phyloP scores from a whole-genome alignment of 2,888 invertebrate genomes.

The Atrina japonica region DNA sequence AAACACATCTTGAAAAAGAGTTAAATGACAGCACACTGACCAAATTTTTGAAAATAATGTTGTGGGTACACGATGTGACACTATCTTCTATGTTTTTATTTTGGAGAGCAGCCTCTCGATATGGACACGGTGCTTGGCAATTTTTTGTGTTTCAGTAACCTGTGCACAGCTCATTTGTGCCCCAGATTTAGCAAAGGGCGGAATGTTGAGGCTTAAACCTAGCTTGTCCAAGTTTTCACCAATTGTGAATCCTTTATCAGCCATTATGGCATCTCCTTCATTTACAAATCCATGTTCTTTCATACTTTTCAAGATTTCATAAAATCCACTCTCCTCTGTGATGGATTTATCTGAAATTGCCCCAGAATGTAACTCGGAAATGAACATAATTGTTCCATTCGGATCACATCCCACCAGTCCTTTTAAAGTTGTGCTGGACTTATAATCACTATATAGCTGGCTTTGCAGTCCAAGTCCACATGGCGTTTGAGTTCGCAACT shows the following conservation, averaged over 20 bases:
- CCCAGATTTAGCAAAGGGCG: conserved; percentile 21
- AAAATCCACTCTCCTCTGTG: conserved; percentile 25
- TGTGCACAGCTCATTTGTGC: conserved; percentile 33
- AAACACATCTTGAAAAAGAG: conserved; percentile 29
- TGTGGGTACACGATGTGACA: conserved; percentile 6
- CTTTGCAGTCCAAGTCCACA: conserved; percentile 33
- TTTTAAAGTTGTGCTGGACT: conserved; percentile 30
- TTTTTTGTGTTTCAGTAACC: conserved; percentile 23
- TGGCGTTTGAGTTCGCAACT: conserved; percentile 45
- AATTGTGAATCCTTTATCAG: conserved; percentile 38
- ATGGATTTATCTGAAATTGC: conserved; percentile 32
- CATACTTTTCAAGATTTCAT: conserved; percentile 16
- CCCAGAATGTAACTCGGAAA: conserved; percentile 27
- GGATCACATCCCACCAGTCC: conserved; percentile 34
- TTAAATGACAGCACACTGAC: conserved; percentile 22
- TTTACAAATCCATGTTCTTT: conserved; percentile 5
- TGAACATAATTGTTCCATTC: conserved; percentile 30
- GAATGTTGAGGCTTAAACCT: conserved; percentile 33
- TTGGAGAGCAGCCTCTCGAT: conserved; percentile 26
- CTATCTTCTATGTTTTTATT: conserved; percentile 32
- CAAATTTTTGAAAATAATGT: conserved; percentile 26
- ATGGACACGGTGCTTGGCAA: conserved; percentile 36
- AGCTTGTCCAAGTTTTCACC: conserved; percentile 31
- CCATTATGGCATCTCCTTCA: conserved; percentile 32
- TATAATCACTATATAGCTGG: conserved; percentile 37